Evolutionary conservation across 2,888 invertebrate species (phyloP).

Genomic region (Lochmaea capreae): DNA sequence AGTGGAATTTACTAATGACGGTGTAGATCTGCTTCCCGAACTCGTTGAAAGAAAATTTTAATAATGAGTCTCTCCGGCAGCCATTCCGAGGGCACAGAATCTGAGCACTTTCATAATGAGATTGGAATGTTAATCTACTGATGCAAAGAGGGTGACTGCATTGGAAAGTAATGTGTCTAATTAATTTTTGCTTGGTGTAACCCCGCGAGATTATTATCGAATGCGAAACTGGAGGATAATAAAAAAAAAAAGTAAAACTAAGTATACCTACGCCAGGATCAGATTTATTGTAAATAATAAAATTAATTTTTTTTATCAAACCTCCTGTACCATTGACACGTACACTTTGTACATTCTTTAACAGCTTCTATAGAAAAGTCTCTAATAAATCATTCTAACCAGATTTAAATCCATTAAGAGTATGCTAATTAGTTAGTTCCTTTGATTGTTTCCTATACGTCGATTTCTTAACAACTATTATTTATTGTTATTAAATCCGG

Average conservation of each 20-base stretch:
- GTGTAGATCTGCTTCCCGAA: neutral
- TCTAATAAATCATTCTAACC: neutral
- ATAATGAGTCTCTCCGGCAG: neutral
- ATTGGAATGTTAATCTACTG: slow-evolving; percentile 16
- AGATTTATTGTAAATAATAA: too few species aligned
- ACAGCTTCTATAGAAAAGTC: too few species aligned
- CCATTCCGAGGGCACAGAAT: neutral
- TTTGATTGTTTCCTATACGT: slow-evolving; percentile 6
- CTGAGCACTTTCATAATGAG: slow-evolving; percentile 14
- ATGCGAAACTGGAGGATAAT: neutral
- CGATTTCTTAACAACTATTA: neutral
- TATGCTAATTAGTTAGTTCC: slow-evolving; percentile 16
- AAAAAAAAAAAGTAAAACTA: too few species aligned
- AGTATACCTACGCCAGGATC: too few species aligned
- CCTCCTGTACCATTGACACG: too few species aligned
- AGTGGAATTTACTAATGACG: slow-evolving; percentile 9
- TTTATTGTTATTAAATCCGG: slow-evolving; percentile 11
- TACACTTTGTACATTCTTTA: too few species aligned
- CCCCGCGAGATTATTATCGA: neutral
- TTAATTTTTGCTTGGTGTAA: neutral
- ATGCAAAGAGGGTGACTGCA: slow-evolving; percentile 5
- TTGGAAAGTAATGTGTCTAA: slow-evolving; percentile 9
- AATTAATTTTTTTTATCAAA: too few species aligned
- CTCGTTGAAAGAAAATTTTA: slow-evolving; percentile 12
- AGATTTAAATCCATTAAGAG: neutral